Conservation (phyloP, 2,797 vertebrate genomes). For the Galagoides demidoff region DNA sequence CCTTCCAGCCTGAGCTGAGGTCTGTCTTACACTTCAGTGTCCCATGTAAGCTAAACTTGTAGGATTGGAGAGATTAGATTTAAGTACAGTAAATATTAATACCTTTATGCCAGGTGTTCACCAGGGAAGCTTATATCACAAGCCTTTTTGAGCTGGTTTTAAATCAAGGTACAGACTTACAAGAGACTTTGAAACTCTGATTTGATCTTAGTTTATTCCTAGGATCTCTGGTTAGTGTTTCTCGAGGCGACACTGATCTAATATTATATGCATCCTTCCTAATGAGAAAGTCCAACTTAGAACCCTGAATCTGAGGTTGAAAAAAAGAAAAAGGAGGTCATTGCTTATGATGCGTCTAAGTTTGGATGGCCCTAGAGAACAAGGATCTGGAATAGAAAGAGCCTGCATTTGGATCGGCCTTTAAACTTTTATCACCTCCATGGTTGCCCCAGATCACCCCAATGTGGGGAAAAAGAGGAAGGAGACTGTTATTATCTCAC, state of each 20-base stretch:
- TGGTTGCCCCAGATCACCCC: background rate
- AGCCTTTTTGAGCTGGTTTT: background rate
- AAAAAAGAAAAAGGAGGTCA: background rate
- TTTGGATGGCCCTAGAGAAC: background rate
- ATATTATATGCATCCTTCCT: background rate
- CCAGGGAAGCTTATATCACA: background rate
- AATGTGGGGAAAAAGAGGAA: background rate
- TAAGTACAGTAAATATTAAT: background rate
- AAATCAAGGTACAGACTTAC: background rate
- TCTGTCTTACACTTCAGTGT: background rate
- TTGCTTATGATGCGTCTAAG: background rate
- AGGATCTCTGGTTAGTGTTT: background rate
- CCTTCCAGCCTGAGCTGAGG: background rate
- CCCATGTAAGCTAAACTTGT: background rate
- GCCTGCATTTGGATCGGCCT: background rate
- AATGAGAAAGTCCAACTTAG: background rate
- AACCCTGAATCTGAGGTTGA: background rate
- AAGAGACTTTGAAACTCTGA: background rate
- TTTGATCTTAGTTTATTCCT: background rate
- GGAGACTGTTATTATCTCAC: background rate
- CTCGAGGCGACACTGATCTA: background rate
- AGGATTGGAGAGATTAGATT: background rate
- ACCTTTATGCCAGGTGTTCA: background rate
- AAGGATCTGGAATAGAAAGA: background rate
- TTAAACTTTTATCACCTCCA: background rate